Conservation (phyloP, 2,113 vertebrate species). For the Anseranas semipalmata region DNA sequence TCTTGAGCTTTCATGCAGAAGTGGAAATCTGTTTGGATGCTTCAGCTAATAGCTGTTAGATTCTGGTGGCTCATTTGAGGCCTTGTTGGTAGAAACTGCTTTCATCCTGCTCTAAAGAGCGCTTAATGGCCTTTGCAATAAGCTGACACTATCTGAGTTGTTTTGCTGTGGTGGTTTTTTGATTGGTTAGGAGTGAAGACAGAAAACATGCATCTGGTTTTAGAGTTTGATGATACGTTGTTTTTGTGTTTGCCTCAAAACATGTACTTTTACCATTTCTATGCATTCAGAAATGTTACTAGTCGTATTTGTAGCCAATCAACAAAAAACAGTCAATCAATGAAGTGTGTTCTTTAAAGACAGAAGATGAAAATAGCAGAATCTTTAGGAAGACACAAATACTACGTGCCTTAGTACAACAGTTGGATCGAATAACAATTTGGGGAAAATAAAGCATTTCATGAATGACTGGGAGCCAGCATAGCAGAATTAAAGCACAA, state of each 20-base stretch:
- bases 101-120: background rate
- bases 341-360: background rate
- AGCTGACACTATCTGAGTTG: background rate
- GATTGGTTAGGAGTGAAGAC: background rate
- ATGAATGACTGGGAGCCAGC: background rate
- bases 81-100: background rate
- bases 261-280: accelerated
- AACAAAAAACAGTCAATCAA: background rate
- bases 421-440: background rate
- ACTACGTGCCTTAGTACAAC: accelerated
- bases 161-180: background rate
- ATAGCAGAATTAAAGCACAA: background rate
- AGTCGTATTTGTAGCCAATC: background rate
- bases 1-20: background rate
- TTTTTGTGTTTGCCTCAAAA: background rate
- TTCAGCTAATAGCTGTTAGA: background rate
- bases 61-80: background rate
- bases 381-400: background rate
- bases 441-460: background rate
- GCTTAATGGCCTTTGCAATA: background rate
- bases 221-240: background rate
- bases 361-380: background rate
- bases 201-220: background rate
- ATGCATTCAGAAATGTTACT: background rate
- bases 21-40: background rate